Evolutionary conservation across 2,797 vertebrate genomes (phyloP), one percentile per base, ranked within the genome.

Genomic region (Acanthurus leucopareius): DNA sequence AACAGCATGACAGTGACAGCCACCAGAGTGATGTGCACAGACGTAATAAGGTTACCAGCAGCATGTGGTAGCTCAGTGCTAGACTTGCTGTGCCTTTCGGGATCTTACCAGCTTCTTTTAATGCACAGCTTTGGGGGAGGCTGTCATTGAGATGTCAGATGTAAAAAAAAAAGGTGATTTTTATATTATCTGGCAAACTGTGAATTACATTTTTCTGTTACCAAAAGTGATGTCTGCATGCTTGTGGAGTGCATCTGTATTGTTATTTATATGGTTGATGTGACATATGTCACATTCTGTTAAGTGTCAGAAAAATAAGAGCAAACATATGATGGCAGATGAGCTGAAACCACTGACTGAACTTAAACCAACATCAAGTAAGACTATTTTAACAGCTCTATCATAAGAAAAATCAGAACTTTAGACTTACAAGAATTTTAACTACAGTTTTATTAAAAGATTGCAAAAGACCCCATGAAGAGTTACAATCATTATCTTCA

Each of bases 401-500:
- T 35, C 32, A 42, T 42, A 42, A 42, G 40, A 10, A 42, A 42
- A 13, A 42, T 13, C 10, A 42, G 40, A 42, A 53, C 13, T 65
- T 25, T n/a, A 72, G 77, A 71, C 68, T 52, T 54, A 35, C 32
- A 81, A 73, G 54, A 54, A 53, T 84, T 92, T 93, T 60, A 88
- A 89, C 85, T 76, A 71, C 60, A 85, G 88, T 91, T 95, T 94
- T 93, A 94, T 86, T 90, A 86, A 90, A 92, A 90, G 80, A 90
- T 69, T 88, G 80, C 88, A 93, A 92, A 94, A 92, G 89, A 89
- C 88, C 88, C 82, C 67, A 92, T 82, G 81, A 91, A 90, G 84
- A 91, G 85, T 91, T 91, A 92, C 89, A 94, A 91, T 92, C 88
- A 87, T 91, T 90, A 91, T 94, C 92, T 94, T 95, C 92, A 93